Base-by-base conservation (phyloP, 2,888 invertebrate genomes). In the Trissolcus japonicus region DNA sequence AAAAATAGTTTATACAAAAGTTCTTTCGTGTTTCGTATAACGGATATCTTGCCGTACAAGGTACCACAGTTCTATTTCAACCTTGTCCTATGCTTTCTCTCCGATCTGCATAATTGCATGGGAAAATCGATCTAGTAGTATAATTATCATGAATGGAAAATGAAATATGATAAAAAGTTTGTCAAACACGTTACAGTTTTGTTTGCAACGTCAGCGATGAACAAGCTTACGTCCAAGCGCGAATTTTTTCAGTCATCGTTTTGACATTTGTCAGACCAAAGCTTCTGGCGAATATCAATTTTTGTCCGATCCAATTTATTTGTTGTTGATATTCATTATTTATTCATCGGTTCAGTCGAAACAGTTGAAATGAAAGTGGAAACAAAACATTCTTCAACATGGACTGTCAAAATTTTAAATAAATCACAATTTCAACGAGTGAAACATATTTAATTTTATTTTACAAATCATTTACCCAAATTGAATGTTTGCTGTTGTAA, bases 141-240 rank as follows among this genome's bases (percentile, higher is more conserved):
- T 82, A 86, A 86, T 86, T 35, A 35, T 35, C 85, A 84, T 84
- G 65, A 76, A 68, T 68, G 75, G 40, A 68, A 29, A 46, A 67
- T 35, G 48, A 57, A 57, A 53, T 35, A 25, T 67, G 41, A 60
- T 50, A 46, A 21, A 21, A 57, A 60, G 55, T 11, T 51, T 46
- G 82, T 79, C 68, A 75, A 61, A 51, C 25, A 51, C 59, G 17
- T 60, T 13, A 17, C 63, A 76, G 67, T 79, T 13, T 41, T n/a
- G 43, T 17, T 53, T 46, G 17, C n/a, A 66, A 46, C 40, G 19
- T 48, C 48, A 65, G 16, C 54, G 16, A 16, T 40, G 60, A 43
- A 57, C 25, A 48, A 69, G 14, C 46, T 46, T 0, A 9, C 9
- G 35, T 35, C 11, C 2, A 35, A 35, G 35, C 2, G 35, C 35